Evolutionary conservation across 2,888 invertebrate genomes (phyloP).

Genomic region (Thalpophila matura): DNA sequence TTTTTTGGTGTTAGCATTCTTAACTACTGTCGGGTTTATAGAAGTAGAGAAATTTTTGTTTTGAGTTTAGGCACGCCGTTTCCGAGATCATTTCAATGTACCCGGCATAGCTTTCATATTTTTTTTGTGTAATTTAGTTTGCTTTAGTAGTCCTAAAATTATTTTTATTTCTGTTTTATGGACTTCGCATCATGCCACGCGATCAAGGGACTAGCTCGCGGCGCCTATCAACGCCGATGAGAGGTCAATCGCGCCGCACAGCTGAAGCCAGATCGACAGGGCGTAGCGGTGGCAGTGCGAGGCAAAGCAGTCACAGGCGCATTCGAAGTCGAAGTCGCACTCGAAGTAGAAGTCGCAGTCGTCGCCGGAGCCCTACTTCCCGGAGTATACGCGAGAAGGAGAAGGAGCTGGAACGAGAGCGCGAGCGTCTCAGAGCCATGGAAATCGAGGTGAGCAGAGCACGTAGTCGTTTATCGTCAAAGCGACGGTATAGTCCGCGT

Average conservation of each 20-base stretch:
- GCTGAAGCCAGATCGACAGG: neutral
- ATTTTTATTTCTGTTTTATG: neutral
- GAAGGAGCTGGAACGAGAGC: neutral
- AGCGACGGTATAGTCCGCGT: slow-evolving; percentile 2
- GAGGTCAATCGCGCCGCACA: neutral
- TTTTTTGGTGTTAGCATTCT: neutral
- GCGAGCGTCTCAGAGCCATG: neutral
- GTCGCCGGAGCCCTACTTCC: neutral
- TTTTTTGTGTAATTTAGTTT: neutral
- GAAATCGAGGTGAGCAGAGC: slow-evolving; percentile 5
- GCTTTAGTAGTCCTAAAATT: neutral
- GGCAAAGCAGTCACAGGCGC: neutral
- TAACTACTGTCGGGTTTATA: neutral
- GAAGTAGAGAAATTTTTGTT: neutral
- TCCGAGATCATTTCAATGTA: neutral
- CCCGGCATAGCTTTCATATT: neutral
- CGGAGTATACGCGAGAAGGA: neutral
- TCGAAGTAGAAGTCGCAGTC: neutral
- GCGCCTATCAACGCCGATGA: neutral
- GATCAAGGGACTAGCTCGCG: neutral
- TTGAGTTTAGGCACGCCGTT: neutral
- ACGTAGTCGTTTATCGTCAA: slow-evolving; percentile 8
- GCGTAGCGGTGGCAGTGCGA: neutral
- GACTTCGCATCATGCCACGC: neutral
- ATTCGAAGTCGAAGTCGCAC: neutral